Evolutionary conservation across 1,140 invertebrate genomes (phyloP).

Genomic region (Brevipalpus yothersi): DNA sequence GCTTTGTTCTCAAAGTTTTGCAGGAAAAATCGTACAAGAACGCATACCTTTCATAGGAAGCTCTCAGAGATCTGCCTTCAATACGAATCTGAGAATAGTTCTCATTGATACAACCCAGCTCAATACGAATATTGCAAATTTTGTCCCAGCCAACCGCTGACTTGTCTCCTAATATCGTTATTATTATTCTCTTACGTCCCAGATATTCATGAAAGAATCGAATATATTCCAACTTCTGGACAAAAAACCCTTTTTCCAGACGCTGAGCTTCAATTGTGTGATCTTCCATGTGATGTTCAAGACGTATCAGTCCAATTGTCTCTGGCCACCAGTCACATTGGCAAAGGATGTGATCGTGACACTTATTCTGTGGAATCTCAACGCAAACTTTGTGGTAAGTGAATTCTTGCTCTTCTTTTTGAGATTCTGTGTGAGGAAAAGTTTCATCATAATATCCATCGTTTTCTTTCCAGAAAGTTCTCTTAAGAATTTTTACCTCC

Average conservation of each 20-base stretch:
- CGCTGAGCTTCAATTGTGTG: slow-evolving; percentile 62
- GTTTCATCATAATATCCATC: not conserved
- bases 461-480: not conserved
- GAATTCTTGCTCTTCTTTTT: not conserved
- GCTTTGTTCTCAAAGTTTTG: too few relatives aligned
- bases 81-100: not conserved
- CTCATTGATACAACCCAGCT: too few relatives aligned
- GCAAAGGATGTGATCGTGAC: slow-evolving; percentile 66
- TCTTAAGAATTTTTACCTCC: not conserved
- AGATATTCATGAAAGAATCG: slow-evolving; percentile 63
- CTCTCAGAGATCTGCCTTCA: too few relatives aligned
- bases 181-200: not conserved
- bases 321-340: slow-evolving; percentile 54
- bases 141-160: not conserved
- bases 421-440: not conserved
- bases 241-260: slow-evolving; percentile 52
- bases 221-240: slow-evolving; percentile 62
- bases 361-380: slow-evolving; percentile 68
- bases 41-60: too few relatives aligned
- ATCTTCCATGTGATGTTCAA: slow-evolving; percentile 41
- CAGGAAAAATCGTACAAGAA: too few relatives aligned
- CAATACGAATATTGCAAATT: not conserved
- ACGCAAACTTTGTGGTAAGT: slow-evolving; percentile 56
- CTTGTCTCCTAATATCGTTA: too few relatives aligned
- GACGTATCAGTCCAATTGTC: slow-evolving; percentile 36